These are phyloP conservation scores for Varanus salvator DNA, from an alignment of 2,113 vertebrate species.

Conservation along the genomic window DNA sequence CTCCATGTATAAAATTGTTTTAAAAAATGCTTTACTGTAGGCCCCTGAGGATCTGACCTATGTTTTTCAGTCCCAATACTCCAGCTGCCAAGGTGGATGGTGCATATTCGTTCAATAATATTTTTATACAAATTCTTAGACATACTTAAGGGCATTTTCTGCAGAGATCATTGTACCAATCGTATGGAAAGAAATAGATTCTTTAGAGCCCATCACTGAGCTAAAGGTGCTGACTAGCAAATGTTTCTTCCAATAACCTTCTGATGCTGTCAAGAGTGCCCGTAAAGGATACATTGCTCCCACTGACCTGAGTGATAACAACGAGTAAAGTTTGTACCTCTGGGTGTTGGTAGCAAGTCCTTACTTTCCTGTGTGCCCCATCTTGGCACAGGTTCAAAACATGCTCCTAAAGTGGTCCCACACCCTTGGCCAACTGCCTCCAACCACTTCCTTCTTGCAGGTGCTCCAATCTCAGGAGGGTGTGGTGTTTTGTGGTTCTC, in stretches of 20 bases:
- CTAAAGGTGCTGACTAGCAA: not conserved
- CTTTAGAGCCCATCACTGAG: not conserved
- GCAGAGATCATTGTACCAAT: not conserved
- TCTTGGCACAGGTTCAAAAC: constrained; percentile 13
- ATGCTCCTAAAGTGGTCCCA: constrained; percentile 6
- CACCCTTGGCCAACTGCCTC: constrained; percentile 34
- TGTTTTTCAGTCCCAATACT: not conserved
- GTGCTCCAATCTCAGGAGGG: constrained; percentile 86
- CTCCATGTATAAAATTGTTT: not conserved
- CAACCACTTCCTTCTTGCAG: constrained; percentile 76
- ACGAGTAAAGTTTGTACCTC: not conserved
- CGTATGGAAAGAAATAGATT: not conserved
- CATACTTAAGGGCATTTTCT: not conserved
- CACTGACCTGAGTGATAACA: not conserved
- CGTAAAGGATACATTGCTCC: not conserved
- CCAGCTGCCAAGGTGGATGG: not conserved
- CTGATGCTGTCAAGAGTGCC: not conserved
- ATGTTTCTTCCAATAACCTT: not conserved
- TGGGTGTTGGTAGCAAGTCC: not conserved
- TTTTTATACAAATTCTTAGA: not conserved
- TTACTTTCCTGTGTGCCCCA: not conserved
- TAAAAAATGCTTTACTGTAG: not conserved
- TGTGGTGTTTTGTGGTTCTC: constrained; percentile 89
- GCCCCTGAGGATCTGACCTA: not conserved
- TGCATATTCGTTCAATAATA: not conserved